Evolutionary conservation across 2,888 invertebrate genomes (phyloP).

Genomic region (Eupithecia subfuscata): DNA sequence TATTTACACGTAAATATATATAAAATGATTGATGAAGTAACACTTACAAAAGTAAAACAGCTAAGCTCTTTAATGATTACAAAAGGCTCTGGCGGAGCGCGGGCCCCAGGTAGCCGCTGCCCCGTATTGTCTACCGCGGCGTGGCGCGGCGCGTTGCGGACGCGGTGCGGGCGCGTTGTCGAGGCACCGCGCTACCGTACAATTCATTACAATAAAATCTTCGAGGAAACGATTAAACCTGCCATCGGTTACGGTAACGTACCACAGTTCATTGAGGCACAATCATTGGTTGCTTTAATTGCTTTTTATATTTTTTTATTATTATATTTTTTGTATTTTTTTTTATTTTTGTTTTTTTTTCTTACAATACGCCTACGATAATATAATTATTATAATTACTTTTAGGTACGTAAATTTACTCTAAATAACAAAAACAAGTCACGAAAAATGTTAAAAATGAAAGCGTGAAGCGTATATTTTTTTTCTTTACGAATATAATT

Average conservation of each 20-base stretch:
- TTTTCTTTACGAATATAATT: conserved; percentile 81
- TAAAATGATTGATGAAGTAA: conserved; percentile 83
- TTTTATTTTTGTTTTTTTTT: conserved; percentile 60
- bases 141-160: conserved; percentile 48
- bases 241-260: conserved; percentile 83
- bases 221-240: conserved; percentile 78
- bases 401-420: conserved; percentile 84
- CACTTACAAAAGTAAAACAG: conserved; percentile 84
- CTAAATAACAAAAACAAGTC: conserved; percentile 84
- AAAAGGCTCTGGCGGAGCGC: conserved; percentile 77
- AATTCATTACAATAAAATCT: conserved; percentile 70
- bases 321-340: conserved; percentile 58
- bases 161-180: conserved; percentile 40
- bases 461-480: conserved; percentile 82
- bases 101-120: conserved; percentile 64
- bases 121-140: conserved; percentile 72
- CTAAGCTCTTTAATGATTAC: conserved; percentile 84
- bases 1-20: conserved; percentile 80
- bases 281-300: conserved; percentile 84
- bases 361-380: conserved; percentile 71
- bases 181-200: conserved; percentile 61
- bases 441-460: conserved; percentile 81
- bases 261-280: conserved; percentile 84
- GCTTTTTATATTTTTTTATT: conserved; percentile 70
- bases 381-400: conserved; percentile 83